These are phyloP conservation scores for Thalassaphorura encarpata DNA, from an alignment of 1,140 invertebrate genomes.

Conservation along the genomic window DNA sequence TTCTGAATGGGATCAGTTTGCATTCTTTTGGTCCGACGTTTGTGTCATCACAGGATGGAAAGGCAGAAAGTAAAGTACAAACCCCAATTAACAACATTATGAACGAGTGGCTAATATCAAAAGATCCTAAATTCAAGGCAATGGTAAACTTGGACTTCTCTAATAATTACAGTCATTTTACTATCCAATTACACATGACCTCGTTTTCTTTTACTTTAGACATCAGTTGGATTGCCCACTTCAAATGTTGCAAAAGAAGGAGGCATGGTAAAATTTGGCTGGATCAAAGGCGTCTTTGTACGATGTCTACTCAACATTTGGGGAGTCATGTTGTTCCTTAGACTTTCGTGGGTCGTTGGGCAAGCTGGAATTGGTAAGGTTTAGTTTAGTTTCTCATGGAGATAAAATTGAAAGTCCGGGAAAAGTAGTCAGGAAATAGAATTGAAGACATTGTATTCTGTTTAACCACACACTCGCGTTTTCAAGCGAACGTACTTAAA, in stretches of 20 bases:
- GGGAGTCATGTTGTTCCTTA: slow-evolving; percentile 53
- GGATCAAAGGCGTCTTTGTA: slow-evolving; percentile 77
- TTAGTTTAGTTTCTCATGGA: neutral
- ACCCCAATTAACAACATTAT: too few relatives aligned
- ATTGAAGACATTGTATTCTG: neutral
- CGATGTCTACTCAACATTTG: slow-evolving; percentile 65
- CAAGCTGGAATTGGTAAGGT: slow-evolving; percentile 55
- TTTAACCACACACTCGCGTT: neutral
- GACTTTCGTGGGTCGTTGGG: slow-evolving; percentile 50
- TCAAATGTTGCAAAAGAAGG: neutral
- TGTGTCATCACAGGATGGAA: too few relatives aligned
- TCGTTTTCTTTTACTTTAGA: neutral
- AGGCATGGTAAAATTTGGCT: slow-evolving; percentile 45
- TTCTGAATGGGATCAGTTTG: too few relatives aligned
- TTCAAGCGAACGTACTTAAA: neutral
- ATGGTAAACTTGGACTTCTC: neutral
- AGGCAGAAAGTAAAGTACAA: too few relatives aligned
- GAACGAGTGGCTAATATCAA: neutral
- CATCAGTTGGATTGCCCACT: neutral
- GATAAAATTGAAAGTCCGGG: neutral
- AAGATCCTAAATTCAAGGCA: neutral
- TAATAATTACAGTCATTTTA: neutral
- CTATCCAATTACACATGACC: neutral
- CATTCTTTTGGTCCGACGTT: too few relatives aligned
- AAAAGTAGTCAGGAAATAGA: neutral